Percentiles rank a stretch among this genome's conserved stretches.
phyloP scores from a whole-genome alignment of 1,140 invertebrate species.

The Coelopa frigida region DNA sequence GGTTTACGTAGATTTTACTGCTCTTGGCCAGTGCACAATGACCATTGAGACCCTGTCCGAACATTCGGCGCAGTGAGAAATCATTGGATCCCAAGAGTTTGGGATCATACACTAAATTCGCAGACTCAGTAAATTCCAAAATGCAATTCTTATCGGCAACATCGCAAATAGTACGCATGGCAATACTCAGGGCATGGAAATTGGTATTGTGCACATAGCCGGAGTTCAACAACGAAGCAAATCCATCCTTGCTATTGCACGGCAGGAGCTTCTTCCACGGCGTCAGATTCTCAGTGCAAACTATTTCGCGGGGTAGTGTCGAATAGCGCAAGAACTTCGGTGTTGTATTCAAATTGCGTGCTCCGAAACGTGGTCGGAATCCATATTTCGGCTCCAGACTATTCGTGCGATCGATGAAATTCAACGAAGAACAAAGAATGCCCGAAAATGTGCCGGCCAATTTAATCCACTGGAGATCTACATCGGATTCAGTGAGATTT shows the following conservation, averaged over 20 bases:
- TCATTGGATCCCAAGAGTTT: slow-evolving; percentile 56
- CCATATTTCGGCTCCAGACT: slow-evolving; percentile 77
- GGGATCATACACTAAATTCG: slow-evolving; percentile 80
- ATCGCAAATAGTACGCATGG: slow-evolving; percentile 73
- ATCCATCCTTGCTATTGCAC: slow-evolving; percentile 78
- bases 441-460: slow-evolving; percentile 86
- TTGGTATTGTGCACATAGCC: slow-evolving; percentile 86
- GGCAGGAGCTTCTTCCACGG: slow-evolving; percentile 96
- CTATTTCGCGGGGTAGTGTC: slow-evolving; percentile 85
- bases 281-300: slow-evolving; percentile 97
- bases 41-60: slow-evolving; percentile 71
- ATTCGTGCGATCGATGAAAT: slow-evolving; percentile 87
- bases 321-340: slow-evolving; percentile 60
- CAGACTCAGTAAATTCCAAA: slow-evolving; percentile 74
- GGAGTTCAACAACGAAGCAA: slow-evolving; percentile 83
- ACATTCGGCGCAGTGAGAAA: slow-evolving; percentile 81
- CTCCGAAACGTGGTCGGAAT: slow-evolving; percentile 63
- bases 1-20: slow-evolving; percentile 73
- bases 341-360: slow-evolving; percentile 52
- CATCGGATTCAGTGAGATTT: slow-evolving; percentile 46
- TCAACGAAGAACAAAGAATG: slow-evolving; percentile 90
- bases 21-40: slow-evolving; percentile 69
- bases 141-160: slow-evolving; percentile 53
- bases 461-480: slow-evolving; percentile 80
- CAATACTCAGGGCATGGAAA: slow-evolving; percentile 85